Conservation (phyloP, 2,113 vertebrate genomes). For the Herpetotheres cachinnans region DNA sequence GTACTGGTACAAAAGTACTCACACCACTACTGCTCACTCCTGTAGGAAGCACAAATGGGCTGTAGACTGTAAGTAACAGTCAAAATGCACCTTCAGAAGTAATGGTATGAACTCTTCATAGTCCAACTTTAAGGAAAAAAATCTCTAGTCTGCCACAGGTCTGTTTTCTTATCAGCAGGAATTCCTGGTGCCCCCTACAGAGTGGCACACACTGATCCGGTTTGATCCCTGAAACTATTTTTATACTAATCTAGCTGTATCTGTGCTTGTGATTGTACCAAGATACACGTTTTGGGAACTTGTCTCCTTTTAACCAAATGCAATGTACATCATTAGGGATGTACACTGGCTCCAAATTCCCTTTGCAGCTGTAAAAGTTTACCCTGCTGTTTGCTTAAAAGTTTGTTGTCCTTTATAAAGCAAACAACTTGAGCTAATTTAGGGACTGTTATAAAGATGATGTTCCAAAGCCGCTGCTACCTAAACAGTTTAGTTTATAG, state of each 20-base stretch:
- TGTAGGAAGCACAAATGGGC: background rate
- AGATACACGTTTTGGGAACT: background rate
- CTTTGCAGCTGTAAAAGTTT: background rate
- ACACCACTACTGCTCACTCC: background rate
- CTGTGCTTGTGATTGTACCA: background rate
- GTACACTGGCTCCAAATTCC: background rate
- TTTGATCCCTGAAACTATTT: background rate
- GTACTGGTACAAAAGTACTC: background rate
- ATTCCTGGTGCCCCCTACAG: background rate
- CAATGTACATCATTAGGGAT: too few relatives aligned
- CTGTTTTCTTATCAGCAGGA: background rate
- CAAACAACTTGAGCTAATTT: conserved; percentile 24
- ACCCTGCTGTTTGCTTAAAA: background rate
- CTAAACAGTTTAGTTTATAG: conserved; percentile 27
- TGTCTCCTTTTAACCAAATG: background rate
- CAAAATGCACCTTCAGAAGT: background rate
- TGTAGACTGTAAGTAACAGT: background rate
- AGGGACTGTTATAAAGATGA: background rate
- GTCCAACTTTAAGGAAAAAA: background rate
- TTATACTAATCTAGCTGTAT: background rate
- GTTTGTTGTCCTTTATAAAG: conserved; percentile 10
- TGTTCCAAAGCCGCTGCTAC: conserved; percentile 26
- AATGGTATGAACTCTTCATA: background rate
- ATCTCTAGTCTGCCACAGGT: background rate
- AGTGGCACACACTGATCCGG: background rate